Conservation (phyloP, 2,888 invertebrate genomes). For the Meteorus cinctellus region DNA sequence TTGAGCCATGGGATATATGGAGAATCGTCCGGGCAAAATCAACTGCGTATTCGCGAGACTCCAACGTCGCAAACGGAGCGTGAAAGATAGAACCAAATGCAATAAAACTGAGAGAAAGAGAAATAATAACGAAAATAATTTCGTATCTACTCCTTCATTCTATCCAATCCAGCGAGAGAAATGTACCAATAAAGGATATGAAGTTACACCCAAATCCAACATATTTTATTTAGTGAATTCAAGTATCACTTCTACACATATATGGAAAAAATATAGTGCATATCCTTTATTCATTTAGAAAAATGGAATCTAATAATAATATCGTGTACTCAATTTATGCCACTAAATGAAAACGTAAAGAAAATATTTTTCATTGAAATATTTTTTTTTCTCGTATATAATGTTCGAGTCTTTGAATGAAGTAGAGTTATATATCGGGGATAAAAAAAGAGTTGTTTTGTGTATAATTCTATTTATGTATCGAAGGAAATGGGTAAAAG, state of each 20-base stretch:
- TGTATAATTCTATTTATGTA: conserved; percentile 6
- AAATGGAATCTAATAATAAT: too few relatives aligned
- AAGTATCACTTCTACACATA: background rate
- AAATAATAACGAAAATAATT: conserved; percentile 5
- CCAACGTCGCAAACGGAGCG: conserved; percentile 34
- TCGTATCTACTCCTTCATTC: conserved; percentile 35
- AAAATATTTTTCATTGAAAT: background rate
- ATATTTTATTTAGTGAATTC: background rate
- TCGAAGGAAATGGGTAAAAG: conserved; percentile 29
- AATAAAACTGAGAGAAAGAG: background rate
- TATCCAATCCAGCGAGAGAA: background rate
- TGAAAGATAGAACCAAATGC: conserved; percentile 28
- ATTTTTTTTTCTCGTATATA: background rate
- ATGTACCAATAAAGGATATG: background rate
- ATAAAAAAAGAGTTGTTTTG: background rate
- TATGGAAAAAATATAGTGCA: background rate
- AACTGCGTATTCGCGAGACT: conserved; percentile 22
- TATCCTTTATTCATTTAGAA: too few relatives aligned
- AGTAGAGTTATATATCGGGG: background rate
- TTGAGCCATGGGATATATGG: conserved; percentile 35
- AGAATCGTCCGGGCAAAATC: conserved; percentile 30
- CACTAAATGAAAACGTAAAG: background rate
- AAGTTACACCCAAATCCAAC: background rate
- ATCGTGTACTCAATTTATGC: too few relatives aligned
- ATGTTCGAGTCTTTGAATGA: background rate